These are phyloP conservation scores for Drosophila suzukii DNA, from an alignment of 1,140 invertebrate species.

Conservation along the genomic window DNA sequence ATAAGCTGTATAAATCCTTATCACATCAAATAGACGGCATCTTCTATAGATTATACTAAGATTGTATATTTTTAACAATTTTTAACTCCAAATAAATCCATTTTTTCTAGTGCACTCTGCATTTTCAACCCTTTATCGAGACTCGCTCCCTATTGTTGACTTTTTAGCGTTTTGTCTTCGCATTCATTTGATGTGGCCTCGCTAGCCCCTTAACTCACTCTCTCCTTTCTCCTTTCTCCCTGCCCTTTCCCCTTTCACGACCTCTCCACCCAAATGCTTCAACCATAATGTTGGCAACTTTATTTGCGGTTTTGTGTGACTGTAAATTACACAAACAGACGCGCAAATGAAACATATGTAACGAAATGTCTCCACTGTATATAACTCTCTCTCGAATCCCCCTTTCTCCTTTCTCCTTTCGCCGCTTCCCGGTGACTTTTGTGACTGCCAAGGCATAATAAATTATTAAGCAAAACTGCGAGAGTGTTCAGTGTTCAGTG, in stretches of 20 bases:
- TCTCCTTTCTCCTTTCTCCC: neutral
- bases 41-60: too few relatives aligned
- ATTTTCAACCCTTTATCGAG: slow-evolving; percentile 56
- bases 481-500: slow-evolving; percentile 64
- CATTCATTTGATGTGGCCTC: slow-evolving; percentile 57
- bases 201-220: slow-evolving; percentile 17
- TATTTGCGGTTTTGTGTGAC: slow-evolving; percentile 80
- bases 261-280: slow-evolving; percentile 1
- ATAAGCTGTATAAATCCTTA: too few relatives aligned
- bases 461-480: slow-evolving; percentile 79
- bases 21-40: too few relatives aligned
- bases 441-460: slow-evolving; percentile 75
- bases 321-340: slow-evolving; percentile 80
- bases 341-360: slow-evolving; percentile 79
- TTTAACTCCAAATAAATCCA: neutral
- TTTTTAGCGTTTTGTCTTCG: slow-evolving; percentile 78
- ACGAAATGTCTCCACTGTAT: slow-evolving; percentile 51
- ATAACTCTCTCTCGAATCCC: slow-evolving; percentile 35
- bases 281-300: slow-evolving; percentile 75
- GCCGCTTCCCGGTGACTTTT: slow-evolving; percentile 32
- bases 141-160: slow-evolving; percentile 63
- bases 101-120: neutral
- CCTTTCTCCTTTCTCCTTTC: neutral
- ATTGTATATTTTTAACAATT: too few relatives aligned
- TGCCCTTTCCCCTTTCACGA: neutral